These are phyloP conservation scores for Parotocinclus haroldoi DNA, from an alignment of 2,797 vertebrate species.

Conservation along the genomic window DNA sequence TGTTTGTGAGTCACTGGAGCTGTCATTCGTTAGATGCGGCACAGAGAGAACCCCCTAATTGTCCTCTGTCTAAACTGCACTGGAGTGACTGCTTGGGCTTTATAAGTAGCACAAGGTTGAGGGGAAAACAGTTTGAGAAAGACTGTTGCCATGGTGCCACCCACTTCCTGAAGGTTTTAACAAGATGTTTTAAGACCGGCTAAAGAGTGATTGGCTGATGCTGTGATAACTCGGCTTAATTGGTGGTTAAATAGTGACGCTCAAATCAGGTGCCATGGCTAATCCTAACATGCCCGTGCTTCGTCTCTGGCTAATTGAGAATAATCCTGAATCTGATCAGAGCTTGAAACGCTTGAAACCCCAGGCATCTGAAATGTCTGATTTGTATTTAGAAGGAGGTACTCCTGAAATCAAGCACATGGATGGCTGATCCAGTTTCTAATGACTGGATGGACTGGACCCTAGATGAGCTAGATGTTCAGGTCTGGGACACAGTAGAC, in stretches of 20 bases:
- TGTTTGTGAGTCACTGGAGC: constrained; percentile 39
- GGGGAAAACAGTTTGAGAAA: constrained; percentile 20
- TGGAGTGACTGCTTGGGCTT: constrained; percentile 37
- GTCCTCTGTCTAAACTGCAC: constrained; percentile 47
- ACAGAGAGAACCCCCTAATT: constrained; percentile 39
- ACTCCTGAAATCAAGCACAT: too few relatives aligned
- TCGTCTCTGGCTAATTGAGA: constrained; percentile 18
- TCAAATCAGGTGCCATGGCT: constrained; percentile 23
- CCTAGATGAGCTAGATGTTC: too few relatives aligned
- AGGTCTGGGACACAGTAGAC: too few relatives aligned
- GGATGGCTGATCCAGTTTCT: too few relatives aligned
- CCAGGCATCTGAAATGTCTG: too few relatives aligned
- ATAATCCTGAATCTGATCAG: constrained; percentile 4
- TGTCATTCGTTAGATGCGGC: constrained; percentile 39
- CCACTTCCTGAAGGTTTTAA: constrained; percentile 26
- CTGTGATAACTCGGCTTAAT: constrained; percentile 22
- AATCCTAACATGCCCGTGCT: constrained; percentile 7
- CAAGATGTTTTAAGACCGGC: constrained; percentile 10
- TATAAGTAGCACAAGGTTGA: constrained; percentile 40
- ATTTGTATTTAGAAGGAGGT: too few relatives aligned
- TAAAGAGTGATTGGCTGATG: constrained; percentile 13
- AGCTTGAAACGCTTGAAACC: too few relatives aligned
- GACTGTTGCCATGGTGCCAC: constrained; percentile 45
- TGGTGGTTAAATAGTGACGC: constrained; percentile 31
- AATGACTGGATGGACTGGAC: too few relatives aligned